Percentiles rank a stretch among this genome's conserved stretches.
phyloP scores from a whole-genome alignment of 2,797 vertebrate genomes.

The Chrysolophus pictus region DNA sequence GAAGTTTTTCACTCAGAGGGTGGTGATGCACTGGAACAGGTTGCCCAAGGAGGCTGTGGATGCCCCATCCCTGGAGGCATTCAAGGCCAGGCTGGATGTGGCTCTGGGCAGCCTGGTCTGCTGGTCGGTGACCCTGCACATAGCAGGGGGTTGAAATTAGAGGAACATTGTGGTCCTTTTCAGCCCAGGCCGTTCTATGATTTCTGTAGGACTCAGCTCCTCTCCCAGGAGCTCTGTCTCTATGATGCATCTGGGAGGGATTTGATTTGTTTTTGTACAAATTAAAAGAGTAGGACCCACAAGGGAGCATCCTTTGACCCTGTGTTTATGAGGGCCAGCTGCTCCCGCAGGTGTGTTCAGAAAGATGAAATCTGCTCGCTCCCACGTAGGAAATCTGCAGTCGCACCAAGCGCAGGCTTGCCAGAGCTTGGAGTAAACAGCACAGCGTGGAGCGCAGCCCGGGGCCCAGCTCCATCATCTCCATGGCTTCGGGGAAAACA shows the following conservation, averaged over 20 bases:
- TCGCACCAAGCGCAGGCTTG: accelerated
- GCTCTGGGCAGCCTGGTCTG: too few species aligned
- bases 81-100: too few species aligned
- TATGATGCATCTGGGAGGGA: not conserved
- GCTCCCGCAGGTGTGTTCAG: not conserved
- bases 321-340: not conserved
- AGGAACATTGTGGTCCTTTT: too few species aligned
- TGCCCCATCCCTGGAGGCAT: too few species aligned
- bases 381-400: not conserved
- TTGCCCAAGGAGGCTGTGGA: too few species aligned
- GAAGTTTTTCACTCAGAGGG: too few species aligned
- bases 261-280: not conserved
- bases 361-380: accelerated
- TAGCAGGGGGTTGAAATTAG: too few species aligned
- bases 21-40: too few species aligned
- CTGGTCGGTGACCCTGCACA: too few species aligned
- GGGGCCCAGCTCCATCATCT: accelerated
- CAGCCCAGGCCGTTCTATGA: not conserved
- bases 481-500: too few species aligned
- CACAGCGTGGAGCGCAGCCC: not conserved
- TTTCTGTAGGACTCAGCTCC: not conserved
- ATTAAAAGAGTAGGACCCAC: not conserved
- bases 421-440: not conserved
- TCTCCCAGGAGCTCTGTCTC: not conserved
- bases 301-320: not conserved